A percentile compares a stretch with the other conserved stretches of the same genome.
Conservation (phyloP, 2,113 vertebrate species). For the Strigops habroptila region DNA sequence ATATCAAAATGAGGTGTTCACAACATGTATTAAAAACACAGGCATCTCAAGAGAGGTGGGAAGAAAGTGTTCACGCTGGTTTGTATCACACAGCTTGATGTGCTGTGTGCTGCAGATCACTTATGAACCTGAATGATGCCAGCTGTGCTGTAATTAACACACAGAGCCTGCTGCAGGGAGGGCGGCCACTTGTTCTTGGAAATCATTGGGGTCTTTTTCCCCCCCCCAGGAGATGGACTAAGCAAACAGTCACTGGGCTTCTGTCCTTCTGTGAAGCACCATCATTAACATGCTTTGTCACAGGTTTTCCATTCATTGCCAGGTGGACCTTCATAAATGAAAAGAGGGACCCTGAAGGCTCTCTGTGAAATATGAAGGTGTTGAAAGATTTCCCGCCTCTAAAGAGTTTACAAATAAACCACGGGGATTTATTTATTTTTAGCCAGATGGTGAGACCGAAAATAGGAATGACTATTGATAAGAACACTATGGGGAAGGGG, state of each 20-base stretch:
- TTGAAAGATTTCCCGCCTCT: background rate
- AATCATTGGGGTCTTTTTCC: background rate
- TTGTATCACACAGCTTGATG: background rate
- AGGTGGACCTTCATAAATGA: background rate
- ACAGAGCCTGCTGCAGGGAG: background rate
- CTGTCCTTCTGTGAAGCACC: background rate
- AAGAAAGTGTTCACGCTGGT: background rate
- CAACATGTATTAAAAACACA: background rate
- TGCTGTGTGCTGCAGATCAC: background rate
- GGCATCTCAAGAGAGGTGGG: background rate
- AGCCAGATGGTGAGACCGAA: background rate
- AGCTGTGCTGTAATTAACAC: conserved; percentile 30
- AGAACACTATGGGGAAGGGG: background rate
- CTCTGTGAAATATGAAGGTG: background rate
- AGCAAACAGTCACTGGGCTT: background rate
- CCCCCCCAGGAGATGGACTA: background rate
- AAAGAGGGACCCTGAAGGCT: background rate
- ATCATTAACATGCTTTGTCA: background rate
- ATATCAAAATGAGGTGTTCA: background rate
- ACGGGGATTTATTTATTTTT: background rate
- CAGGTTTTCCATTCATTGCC: background rate
- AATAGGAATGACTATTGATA: background rate
- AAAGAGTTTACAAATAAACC: background rate
- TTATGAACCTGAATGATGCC: background rate
- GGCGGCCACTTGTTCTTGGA: conserved; percentile 6